Evolutionary conservation across 1,140 invertebrate species (phyloP), one percentile per base, ranked within the genome.

Genomic region (Procambarus virginalis): DNA sequence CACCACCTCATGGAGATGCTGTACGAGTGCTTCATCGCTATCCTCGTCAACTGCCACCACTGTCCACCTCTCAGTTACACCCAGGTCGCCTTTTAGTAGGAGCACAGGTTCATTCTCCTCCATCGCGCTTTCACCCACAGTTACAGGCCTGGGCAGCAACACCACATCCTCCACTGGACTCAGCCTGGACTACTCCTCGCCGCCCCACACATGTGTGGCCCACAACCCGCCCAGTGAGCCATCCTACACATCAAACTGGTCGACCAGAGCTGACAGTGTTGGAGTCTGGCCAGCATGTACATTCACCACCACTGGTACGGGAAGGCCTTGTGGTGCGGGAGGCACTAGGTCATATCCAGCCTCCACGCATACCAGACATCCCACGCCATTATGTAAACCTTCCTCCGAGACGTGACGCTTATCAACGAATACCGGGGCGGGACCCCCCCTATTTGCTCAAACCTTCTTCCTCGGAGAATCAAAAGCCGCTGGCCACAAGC

Each of bases 401-500:
- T 88, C 92, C 92, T 91, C 91, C 91, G 68, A 92, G 91, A 81
- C 88, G 88, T 64, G 79, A 77, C 84, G 51, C 83, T 90, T 81
- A 90, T 91, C 91, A 91, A 90, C 89, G 89, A 91, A 88, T 91
- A 82, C 68, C 55, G 86, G 91, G 85, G 85, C 83, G 84, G 85
- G 91, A 89, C 91, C 84, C 90, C 83, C 86, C 84, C 86, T 86
- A 87, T 90, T 90, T 92, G 91, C 91, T 92, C 91, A 92, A 91
- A 85, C 92, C 92, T 85, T 90, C 92, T 87, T 85, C 92, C 85
- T 91, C 92, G 79, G 92, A 92, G 84, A 92, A 91, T 91, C 93
- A 93, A 90, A 91, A 93, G 75, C 93, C 93, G n/a, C 89, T 94
- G 77, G 93, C 93, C 48, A 94, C 93, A 60, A 94, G 93, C 91